Conservation (phyloP, 2,888 invertebrate genomes). For the Dione vanillae region DNA sequence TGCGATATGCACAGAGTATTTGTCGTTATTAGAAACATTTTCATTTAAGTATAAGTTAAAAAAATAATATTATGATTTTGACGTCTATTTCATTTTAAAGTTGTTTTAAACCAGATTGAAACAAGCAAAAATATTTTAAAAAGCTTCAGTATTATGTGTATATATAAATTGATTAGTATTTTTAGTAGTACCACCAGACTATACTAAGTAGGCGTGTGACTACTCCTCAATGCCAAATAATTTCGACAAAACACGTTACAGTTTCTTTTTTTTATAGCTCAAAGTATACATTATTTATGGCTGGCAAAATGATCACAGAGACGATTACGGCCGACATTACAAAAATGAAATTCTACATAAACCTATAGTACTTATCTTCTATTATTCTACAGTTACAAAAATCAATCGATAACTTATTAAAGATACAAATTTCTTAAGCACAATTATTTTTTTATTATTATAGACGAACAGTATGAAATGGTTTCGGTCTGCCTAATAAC, state of each 20-base stretch:
- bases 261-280: constrained; percentile 56
- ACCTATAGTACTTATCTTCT: constrained; percentile 19
- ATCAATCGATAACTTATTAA: neutral
- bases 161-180: constrained; percentile 56
- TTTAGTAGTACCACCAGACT: constrained; percentile 53
- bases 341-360: constrained; percentile 35
- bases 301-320: constrained; percentile 34
- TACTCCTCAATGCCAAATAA: constrained; percentile 63
- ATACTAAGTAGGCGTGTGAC: constrained; percentile 67
- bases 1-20: neutral
- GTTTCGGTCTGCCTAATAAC: neutral
- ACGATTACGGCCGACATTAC: constrained; percentile 38
- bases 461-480: neutral
- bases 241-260: constrained; percentile 60
- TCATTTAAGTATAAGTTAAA: neutral
- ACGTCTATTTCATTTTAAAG: neutral
- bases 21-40: neutral
- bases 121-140: constrained; percentile 49
- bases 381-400: neutral
- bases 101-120: constrained; percentile 37
- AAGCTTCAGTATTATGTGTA: constrained; percentile 56
- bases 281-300: constrained; percentile 45
- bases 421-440: neutral
- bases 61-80: neutral
- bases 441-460: neutral